Conservation (phyloP, 30 jellyfish, hydroid and myxozoan genomes). For the Nemopilema nomurai region DNA sequence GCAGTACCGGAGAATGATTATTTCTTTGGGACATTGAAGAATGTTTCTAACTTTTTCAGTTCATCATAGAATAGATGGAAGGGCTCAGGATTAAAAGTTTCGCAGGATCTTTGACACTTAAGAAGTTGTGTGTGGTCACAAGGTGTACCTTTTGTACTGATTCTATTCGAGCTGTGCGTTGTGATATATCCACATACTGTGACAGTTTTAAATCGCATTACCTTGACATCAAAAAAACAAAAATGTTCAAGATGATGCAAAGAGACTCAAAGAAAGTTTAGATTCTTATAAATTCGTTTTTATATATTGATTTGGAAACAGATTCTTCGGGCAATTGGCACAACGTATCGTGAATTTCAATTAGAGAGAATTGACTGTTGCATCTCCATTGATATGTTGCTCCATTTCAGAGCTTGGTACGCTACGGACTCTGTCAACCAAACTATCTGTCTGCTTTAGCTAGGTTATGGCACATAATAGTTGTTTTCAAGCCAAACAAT, state of each 20-base stretch:
- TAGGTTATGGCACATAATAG: slow-evolving; percentile 22
- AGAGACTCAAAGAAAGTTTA: not conserved
- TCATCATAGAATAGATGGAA: slow-evolving; percentile 37
- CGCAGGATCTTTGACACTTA: slow-evolving; percentile 25
- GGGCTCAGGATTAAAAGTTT: slow-evolving; percentile 24
- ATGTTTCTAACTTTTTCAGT: slow-evolving; percentile 12
- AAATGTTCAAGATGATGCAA: slow-evolving; percentile 35
- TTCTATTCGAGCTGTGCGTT: slow-evolving; percentile 36
- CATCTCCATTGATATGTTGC: slow-evolving; percentile 27
- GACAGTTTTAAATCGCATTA: slow-evolving; percentile 23
- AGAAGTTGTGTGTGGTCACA: slow-evolving; percentile 21
- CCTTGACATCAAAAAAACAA: slow-evolving; percentile 37
- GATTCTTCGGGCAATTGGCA: slow-evolving; percentile 25
- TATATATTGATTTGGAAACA: slow-evolving; percentile 25
- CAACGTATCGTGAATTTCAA: slow-evolving; percentile 8
- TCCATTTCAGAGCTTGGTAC: slow-evolving; percentile 18
- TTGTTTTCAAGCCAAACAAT: slow-evolving; percentile 21
- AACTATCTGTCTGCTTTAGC: slow-evolving; percentile 25
- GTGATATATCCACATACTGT: slow-evolving; percentile 33
- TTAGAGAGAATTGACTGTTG: slow-evolving; percentile 10
- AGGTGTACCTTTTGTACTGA: slow-evolving; percentile 34
- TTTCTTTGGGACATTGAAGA: slow-evolving; percentile 38
- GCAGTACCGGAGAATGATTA: slow-evolving; percentile 41
- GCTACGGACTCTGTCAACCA: slow-evolving; percentile 34
- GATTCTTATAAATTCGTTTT: slow-evolving; percentile 18